These are phyloP conservation scores for Polypterus bichir DNA, from an alignment of 2,113 vertebrate species.

Conservation along the genomic window DNA sequence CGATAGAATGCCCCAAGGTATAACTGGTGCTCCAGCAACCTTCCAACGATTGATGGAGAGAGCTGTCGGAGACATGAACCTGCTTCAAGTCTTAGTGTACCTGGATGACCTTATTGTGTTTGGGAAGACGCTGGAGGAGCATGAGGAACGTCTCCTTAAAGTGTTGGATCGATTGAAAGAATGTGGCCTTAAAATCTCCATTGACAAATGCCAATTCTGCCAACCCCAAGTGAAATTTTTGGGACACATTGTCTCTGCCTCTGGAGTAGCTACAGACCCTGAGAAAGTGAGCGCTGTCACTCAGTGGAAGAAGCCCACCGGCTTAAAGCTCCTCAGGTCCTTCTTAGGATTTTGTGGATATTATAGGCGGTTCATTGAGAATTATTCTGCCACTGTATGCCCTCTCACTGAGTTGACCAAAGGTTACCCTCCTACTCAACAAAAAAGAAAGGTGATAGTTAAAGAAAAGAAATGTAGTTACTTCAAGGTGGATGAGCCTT, in stretches of 20 bases:
- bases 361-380: slow-evolving; percentile 8
- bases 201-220: slow-evolving; percentile 14
- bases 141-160: slow-evolving; percentile 15
- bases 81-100: slow-evolving; percentile 8
- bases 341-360: slow-evolving; percentile 11
- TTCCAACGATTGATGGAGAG: slow-evolving; percentile 17
- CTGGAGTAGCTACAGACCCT: slow-evolving; percentile 7
- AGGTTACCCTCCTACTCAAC: neutral
- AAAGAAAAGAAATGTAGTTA: neutral
- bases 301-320: slow-evolving; percentile 1
- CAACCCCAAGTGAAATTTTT: slow-evolving; percentile 2
- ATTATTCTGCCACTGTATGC: slow-evolving; percentile 4
- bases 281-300: slow-evolving; percentile 7
- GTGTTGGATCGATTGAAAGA: slow-evolving; percentile 13
- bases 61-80: slow-evolving; percentile 12
- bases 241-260: slow-evolving; percentile 8
- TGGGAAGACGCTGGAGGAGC: slow-evolving; percentile 14
- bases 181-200: slow-evolving; percentile 10
- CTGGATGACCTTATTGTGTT: slow-evolving; percentile 17
- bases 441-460: neutral
- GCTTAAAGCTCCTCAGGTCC: neutral
- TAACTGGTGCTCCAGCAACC: slow-evolving; percentile 13
- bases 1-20: slow-evolving; percentile 9
- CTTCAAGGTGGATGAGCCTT: neutral
- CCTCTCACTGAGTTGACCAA: neutral